Conservation (phyloP, 2,113 vertebrate species). For the Mixornis gularis region DNA sequence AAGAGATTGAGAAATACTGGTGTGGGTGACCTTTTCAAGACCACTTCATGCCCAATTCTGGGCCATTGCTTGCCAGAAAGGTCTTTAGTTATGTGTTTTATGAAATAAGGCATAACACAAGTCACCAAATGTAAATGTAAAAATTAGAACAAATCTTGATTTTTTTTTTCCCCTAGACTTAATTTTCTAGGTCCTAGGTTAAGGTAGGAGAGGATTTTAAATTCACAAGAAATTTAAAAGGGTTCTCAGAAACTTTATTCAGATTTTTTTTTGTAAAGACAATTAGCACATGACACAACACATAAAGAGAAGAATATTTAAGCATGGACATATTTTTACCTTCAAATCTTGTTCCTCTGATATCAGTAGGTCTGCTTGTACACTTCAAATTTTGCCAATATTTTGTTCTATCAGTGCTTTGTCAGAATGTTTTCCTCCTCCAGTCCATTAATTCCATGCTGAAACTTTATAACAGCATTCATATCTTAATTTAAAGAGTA, state of each 20-base stretch:
- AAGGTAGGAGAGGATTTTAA: not conserved
- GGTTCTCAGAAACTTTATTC: not conserved
- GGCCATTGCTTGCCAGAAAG: not conserved
- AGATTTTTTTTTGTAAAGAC: not conserved
- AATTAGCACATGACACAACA: not conserved
- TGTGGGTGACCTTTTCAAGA: not conserved
- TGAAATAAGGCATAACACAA: constrained; percentile 38
- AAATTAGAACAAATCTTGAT: not conserved
- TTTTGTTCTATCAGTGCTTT: not conserved
- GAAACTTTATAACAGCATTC: not conserved
- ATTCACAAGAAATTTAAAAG: not conserved
- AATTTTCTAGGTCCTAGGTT: not conserved
- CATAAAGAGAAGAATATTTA: not conserved
- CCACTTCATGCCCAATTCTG: not conserved
- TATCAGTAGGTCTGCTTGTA: not conserved
- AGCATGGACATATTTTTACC: not conserved
- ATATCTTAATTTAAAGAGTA: not conserved
- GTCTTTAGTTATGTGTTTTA: constrained; percentile 13
- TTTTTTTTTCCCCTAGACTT: not conserved
- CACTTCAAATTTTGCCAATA: not conserved
- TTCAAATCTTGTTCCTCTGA: not conserved
- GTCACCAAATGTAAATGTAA: constrained; percentile 34
- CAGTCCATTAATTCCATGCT: not conserved
- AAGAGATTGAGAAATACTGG: not conserved
- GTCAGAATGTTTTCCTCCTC: not conserved